Evolutionary conservation across 2,888 invertebrate species (phyloP).

Genomic region (Drosophila pseudotakahashii): DNA sequence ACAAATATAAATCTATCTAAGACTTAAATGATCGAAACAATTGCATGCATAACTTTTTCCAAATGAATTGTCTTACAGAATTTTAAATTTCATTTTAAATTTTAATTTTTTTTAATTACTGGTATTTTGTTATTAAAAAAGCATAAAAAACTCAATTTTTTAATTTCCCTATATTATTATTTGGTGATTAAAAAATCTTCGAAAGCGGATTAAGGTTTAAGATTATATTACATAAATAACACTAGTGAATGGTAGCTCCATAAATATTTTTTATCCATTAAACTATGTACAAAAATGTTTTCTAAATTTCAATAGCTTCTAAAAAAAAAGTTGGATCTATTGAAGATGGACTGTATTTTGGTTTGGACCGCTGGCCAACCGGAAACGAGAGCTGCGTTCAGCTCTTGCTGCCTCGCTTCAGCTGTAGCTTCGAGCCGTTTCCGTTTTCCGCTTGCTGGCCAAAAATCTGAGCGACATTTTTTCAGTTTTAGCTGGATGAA

Average conservation of each 20-base stretch:
- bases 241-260: no score
- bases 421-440: conserved; percentile 57
- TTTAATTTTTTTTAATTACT: neutral
- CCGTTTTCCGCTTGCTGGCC: conserved; percentile 41
- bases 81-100: neutral
- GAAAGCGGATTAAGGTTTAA: no score
- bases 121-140: no score
- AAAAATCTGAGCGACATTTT: conserved; percentile 31
- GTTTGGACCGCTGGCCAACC: conserved; percentile 55
- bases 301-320: neutral
- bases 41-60: no score
- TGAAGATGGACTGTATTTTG: conserved; percentile 32
- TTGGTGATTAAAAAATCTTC: no score
- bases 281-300: neutral
- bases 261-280: no score
- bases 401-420: conserved; percentile 35
- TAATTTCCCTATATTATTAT: no score
- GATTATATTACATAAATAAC: no score
- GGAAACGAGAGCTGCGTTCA: conserved; percentile 63
- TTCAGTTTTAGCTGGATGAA: conserved; percentile 6
- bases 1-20: no score
- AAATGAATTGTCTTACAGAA: no score
- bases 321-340: neutral
- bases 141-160: no score
- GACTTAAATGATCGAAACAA: no score